Evolutionary conservation across 2,888 invertebrate genomes (phyloP), one percentile per base, ranked within the genome.

Genomic region (Synanthedon myopaeformis): DNA sequence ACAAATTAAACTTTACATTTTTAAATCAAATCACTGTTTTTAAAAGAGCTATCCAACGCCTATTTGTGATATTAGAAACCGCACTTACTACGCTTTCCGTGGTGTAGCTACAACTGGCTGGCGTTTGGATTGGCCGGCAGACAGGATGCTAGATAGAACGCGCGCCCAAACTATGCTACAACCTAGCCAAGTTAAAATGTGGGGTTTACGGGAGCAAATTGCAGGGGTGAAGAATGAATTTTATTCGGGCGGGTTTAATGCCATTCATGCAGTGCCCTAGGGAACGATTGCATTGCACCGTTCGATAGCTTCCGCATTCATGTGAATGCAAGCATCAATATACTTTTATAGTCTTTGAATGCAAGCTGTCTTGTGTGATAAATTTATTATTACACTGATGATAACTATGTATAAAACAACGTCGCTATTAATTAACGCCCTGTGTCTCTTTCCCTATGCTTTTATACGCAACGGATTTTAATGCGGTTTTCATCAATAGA

Each of bases 111-210:
- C 72, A 52, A 51, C 45, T 42, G 42, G 17, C 13, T n/a, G n/a
- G n/a, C n/a, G n/a, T n/a, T n/a, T n/a, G n/a, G 51, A 41, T 28
- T 17, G 53, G 63, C 66, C 60, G 60, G 59, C 64, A 58, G 66
- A 60, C 61, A 73, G 72, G 72, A 73, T 71, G 66, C 75, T 67
- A 71, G 71, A 72, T 67, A 71, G 71, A 72, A 77, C 70, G 75
- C 77, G 76, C 57, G 54, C 74, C 74, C 69, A 76, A 81, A 80
- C 79, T 84, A 23, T 23, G 23, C 23, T 23, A 82, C 83, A 83
- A 82, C 78, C 81, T 81, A 80, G 78, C 79, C 69, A 65, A 79
- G 66, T 78, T 79, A 64, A 66, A 76, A 73, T 77, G 76, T 73
- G 74, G 81, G 82, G 81, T 74, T 69, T 65, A 60, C 67, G 66